Evolutionary conservation across 2,888 invertebrate genomes (phyloP).

Genomic region (Troglohyphantes excavatus): DNA sequence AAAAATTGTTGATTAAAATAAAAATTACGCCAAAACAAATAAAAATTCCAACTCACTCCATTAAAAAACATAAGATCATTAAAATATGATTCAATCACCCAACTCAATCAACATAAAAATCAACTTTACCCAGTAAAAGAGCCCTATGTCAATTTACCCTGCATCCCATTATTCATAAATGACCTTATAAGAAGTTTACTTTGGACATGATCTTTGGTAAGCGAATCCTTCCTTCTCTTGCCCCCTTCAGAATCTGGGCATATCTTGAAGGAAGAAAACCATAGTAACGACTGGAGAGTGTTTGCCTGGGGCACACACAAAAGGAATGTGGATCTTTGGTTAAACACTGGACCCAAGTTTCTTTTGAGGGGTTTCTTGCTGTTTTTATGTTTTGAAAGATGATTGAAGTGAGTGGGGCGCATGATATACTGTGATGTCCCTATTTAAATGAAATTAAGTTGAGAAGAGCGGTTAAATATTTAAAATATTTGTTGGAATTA

Average conservation of each 20-base stretch:
- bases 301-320: conserved; percentile 19
- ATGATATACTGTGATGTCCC: too few relatives aligned
- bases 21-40: too few relatives aligned
- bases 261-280: conserved; percentile 10
- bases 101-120: neutral
- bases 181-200: conserved; percentile 5
- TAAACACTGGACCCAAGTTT: neutral
- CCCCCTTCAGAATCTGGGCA: neutral
- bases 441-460: too few relatives aligned
- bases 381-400: too few relatives aligned
- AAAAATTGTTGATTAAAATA: neutral
- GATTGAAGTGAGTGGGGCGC: too few relatives aligned
- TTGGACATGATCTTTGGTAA: neutral
- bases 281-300: neutral
- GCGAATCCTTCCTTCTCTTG: neutral
- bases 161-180: conserved; percentile 25
- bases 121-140: neutral
- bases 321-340: conserved; percentile 17
- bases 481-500: too few relatives aligned
- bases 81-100: neutral
- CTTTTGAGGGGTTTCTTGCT: too few relatives aligned
- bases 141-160: neutral
- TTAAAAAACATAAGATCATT: neutral
- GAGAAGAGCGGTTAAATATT: too few relatives aligned
- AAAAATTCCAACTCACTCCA: neutral